These are phyloP conservation scores for Enteromius thamalakanensis DNA, from an alignment of 2,797 vertebrate species.

Conservation along the genomic window DNA sequence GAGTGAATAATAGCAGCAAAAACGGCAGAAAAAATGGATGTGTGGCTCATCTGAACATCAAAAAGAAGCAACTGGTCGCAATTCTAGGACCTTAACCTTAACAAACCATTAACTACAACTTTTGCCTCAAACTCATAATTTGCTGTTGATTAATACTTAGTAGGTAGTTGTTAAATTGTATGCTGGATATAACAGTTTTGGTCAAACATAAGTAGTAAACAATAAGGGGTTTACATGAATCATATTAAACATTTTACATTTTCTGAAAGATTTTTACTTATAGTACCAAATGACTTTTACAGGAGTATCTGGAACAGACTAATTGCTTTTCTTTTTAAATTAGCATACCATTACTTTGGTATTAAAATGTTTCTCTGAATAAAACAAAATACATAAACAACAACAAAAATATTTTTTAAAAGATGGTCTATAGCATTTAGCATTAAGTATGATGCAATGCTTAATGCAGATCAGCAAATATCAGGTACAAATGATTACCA, in stretches of 20 bases:
- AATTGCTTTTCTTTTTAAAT: not conserved
- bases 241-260: not conserved
- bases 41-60: not conserved
- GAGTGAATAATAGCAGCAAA: conserved; percentile 39
- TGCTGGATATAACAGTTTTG: not conserved
- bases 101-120: not conserved
- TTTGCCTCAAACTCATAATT: not conserved
- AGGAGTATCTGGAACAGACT: not conserved
- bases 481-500: not conserved
- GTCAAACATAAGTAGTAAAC: not conserved
- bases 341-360: not conserved
- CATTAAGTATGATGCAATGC: not conserved
- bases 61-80: not conserved
- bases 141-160: not conserved
- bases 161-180: not conserved
- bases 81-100: not conserved
- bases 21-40: conserved; percentile 24
- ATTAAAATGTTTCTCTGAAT: not conserved
- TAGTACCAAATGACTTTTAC: not conserved
- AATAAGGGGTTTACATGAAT: not conserved
- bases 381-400: not conserved
- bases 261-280: not conserved
- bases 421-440: not conserved
- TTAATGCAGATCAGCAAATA: not conserved
- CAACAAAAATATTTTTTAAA: not conserved